These are phyloP conservation scores for Hydra vulgaris DNA, from an alignment of 30 jellyfish, hydroid and myxozoan species.

Conservation along the genomic window DNA sequence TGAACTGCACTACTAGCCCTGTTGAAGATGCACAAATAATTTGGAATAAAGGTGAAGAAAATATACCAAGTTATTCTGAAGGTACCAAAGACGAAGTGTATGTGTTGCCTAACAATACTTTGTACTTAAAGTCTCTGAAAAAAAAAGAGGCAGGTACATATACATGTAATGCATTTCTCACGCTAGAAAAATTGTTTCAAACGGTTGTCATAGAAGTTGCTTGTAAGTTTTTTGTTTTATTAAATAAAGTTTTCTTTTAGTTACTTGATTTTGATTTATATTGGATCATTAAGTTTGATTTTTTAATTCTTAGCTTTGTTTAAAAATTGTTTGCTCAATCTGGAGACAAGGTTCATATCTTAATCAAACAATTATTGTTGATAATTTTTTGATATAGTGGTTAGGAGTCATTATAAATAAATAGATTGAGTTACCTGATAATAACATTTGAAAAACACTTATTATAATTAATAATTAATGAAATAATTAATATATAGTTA, in stretches of 20 bases:
- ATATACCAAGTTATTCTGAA: slow-evolving; percentile 6
- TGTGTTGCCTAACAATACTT: slow-evolving; percentile 47
- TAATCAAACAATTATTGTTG: no score
- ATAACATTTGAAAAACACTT: no score
- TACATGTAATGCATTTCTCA: slow-evolving; percentile 43
- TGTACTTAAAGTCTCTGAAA: slow-evolving; percentile 33
- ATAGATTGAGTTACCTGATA: no score
- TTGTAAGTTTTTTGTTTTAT: slow-evolving; percentile 32
- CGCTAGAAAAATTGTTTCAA: slow-evolving; percentile 10
- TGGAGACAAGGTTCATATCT: no score
- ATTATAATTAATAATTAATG: no score
- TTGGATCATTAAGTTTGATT: no score
- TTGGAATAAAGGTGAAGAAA: slow-evolving; percentile 26
- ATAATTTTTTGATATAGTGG: no score
- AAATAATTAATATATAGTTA: no score
- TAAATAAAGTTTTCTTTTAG: not conserved
- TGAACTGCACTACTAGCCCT: slow-evolving; percentile 28
- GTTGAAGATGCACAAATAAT: slow-evolving; percentile 20
- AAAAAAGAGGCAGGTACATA: slow-evolving; percentile 48
- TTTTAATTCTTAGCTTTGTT: no score
- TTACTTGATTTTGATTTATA: no score
- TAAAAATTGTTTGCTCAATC: no score
- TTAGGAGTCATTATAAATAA: no score
- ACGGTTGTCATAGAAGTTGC: slow-evolving; percentile 47
- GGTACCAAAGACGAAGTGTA: slow-evolving; percentile 13